Conservation (phyloP, 37 sponge, comb jelly and placozoan species). For the Theonella swinhoei region DNA sequence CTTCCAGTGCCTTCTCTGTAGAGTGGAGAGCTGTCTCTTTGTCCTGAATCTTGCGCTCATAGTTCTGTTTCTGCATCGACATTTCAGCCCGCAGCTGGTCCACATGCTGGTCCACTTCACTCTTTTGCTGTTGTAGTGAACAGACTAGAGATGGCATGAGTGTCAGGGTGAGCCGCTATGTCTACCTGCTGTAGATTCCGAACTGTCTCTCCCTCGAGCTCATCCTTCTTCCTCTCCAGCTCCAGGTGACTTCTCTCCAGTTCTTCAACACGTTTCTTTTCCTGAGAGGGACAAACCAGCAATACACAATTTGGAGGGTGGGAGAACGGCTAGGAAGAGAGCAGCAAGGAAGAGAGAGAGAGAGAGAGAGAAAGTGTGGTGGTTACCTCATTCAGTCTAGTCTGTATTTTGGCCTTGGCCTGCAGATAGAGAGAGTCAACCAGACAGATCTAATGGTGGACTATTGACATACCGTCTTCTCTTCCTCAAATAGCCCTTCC, state of each 20-base stretch:
- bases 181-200: background rate
- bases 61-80: background rate
- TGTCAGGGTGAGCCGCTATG: too few relatives aligned
- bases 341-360: too few relatives aligned
- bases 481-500: background rate
- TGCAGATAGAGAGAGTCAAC: too few relatives aligned
- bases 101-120: background rate
- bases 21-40: background rate
- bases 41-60: background rate
- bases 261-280: background rate
- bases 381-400: too few relatives aligned
- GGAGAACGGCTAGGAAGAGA: too few relatives aligned
- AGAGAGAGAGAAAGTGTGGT: too few relatives aligned
- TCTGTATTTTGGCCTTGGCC: too few relatives aligned
- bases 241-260: background rate
- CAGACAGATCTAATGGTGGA: too few relatives aligned
- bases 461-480: background rate
- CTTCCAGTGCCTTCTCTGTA: conserved; percentile 7
- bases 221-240: conserved; percentile 15
- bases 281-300: too few relatives aligned
- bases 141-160: too few relatives aligned
- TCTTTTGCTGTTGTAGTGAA: background rate
- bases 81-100: background rate
- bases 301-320: too few relatives aligned
- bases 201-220: background rate